Conservation (phyloP, 2,797 vertebrate species). For the Hipposideros larvatus region DNA sequence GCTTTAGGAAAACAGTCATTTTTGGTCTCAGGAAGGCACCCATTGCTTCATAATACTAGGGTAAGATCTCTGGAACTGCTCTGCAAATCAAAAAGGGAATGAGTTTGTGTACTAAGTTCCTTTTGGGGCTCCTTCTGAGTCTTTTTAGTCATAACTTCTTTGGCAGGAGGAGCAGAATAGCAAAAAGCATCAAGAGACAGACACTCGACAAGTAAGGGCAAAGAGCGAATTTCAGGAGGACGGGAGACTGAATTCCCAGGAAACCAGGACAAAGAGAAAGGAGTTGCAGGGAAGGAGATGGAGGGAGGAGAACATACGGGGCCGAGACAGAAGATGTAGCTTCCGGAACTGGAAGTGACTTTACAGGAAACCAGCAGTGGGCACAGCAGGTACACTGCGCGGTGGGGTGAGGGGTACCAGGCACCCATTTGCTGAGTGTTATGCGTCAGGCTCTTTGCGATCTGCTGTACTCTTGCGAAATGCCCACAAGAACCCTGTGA, state of each 20-base stretch:
- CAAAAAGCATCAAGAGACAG: neutral
- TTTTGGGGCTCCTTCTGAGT: neutral
- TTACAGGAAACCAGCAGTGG: neutral
- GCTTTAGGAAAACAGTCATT: slow-evolving; percentile 32
- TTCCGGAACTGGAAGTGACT: neutral
- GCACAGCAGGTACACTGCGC: neutral
- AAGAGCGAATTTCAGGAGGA: neutral
- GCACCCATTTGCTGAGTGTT: fast-evolving
- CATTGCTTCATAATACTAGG: neutral
- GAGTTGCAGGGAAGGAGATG: neutral
- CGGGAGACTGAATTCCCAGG: neutral
- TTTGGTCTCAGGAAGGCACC: neutral
- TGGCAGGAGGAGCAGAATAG: neutral
- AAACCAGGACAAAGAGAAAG: neutral
- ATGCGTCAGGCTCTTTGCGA: neutral
- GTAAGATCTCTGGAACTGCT: neutral
- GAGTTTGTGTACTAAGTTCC: neutral
- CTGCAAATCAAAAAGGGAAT: neutral
- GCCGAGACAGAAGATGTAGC: neutral
- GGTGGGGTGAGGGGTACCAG: neutral
- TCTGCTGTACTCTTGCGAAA: neutral
- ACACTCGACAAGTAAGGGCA: neutral
- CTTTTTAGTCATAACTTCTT: neutral
- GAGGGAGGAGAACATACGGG: neutral
- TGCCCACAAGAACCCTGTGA: neutral